A percentile compares a stretch with the other conserved stretches of the same genome.
phyloP scores from a whole-genome alignment of 2,113 vertebrate genomes.

The Micronycteris hirsuta region DNA sequence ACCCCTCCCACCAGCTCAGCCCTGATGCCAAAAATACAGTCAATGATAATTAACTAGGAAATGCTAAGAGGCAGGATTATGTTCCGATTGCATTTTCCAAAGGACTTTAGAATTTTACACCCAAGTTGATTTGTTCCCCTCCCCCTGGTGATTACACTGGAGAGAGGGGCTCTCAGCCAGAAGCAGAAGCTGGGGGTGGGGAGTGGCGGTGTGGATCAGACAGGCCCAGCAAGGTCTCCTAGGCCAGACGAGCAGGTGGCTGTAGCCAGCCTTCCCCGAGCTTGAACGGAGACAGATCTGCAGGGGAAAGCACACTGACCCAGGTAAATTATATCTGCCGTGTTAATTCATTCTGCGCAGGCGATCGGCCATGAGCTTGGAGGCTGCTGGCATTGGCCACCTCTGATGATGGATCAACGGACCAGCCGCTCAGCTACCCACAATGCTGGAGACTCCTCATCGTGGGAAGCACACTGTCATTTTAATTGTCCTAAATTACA shows the following conservation, averaged over 20 bases:
- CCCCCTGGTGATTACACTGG: constrained; percentile 91
- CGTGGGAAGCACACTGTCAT: constrained; percentile 76
- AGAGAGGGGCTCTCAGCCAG: constrained; percentile 90
- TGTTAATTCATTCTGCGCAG: constrained; percentile 82
- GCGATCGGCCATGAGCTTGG: constrained; percentile 74
- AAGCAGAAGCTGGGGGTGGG: constrained; percentile 64
- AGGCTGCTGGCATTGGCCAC: constrained; percentile 71
- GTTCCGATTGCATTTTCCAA: constrained; percentile 84
- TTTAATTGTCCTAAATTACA: constrained; percentile 82
- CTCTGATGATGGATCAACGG: constrained; percentile 68
- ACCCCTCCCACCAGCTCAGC: constrained; percentile 78
- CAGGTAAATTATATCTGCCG: constrained; percentile 82
- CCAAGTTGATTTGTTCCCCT: constrained; percentile 90
- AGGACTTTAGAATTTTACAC: constrained; percentile 86
- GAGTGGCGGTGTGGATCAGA: neutral
- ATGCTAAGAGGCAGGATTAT: constrained; percentile 80
- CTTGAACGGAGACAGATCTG: constrained; percentile 79
- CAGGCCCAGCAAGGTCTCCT: constrained; percentile 59
- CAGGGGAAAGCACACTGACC: constrained; percentile 79
- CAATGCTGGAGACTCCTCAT: constrained; percentile 50
- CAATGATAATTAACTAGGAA: constrained; percentile 93
- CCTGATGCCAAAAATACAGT: constrained; percentile 92
- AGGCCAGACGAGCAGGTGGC: constrained; percentile 79
- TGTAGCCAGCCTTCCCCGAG: constrained; percentile 76
- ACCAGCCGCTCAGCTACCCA: constrained; percentile 65